phyloP scores from a whole-genome alignment of 92 coral and sea anemone genomes.

The Montipora capitata region DNA sequence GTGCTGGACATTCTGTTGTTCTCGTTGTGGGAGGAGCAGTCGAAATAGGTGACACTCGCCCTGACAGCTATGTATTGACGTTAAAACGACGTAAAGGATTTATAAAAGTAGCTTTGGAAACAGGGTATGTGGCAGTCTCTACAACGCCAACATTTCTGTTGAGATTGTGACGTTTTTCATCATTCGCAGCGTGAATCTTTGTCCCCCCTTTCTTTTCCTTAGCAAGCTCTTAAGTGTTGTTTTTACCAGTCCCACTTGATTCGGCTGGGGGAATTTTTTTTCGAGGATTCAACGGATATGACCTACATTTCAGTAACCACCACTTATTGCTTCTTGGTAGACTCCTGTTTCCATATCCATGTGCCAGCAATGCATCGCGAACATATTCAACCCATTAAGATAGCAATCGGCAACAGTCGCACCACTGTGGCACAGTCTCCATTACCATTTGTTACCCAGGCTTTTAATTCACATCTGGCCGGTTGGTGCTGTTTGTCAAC shows the following conservation, averaged over 20 bases:
- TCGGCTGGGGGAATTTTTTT: too few species aligned
- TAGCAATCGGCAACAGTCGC: neutral
- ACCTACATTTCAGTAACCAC: too few species aligned
- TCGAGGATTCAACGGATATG: too few species aligned
- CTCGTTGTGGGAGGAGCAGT: constrained; percentile 92
- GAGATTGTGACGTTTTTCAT: too few species aligned
- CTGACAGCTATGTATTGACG: constrained; percentile 80
- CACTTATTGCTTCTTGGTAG: too few species aligned
- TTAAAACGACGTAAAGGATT: constrained; percentile 92
- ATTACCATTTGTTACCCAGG: neutral
- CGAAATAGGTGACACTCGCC: constrained; percentile 69
- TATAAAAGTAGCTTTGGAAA: constrained; percentile 86
- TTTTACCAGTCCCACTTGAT: neutral
- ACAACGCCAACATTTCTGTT: too few species aligned
- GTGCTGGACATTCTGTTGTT: constrained; percentile 90
- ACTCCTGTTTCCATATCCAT: neutral
- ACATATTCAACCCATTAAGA: neutral
- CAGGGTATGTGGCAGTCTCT: constrained; percentile 70
- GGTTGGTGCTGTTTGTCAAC: too few species aligned
- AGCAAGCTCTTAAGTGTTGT: neutral
- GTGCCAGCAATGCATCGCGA: neutral
- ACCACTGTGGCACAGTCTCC: neutral
- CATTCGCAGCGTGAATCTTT: too few species aligned
- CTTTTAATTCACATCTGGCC: too few species aligned
- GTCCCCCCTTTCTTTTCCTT: too few species aligned